These are phyloP conservation scores for Potamarius usumacintae DNA, from an alignment of 2,113 vertebrate genomes.

Conservation along the genomic window DNA sequence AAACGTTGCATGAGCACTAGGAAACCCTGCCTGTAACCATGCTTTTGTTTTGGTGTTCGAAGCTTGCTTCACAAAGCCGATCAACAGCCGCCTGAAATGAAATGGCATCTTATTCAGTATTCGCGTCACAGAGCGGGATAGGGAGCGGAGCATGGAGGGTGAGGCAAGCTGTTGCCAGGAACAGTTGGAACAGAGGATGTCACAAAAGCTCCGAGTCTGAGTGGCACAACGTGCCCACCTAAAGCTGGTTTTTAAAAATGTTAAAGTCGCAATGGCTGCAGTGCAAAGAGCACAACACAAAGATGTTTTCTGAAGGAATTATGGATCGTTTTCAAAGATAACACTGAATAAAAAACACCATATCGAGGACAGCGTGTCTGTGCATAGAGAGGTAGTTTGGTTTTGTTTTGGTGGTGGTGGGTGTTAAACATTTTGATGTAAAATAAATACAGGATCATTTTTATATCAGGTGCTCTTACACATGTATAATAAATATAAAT, in stretches of 20 bases:
- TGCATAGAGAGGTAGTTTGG: neutral
- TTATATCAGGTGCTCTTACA: neutral
- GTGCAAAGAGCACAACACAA: neutral
- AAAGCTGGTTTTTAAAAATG: slow-evolving; percentile 27
- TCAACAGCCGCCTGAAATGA: slow-evolving; percentile 76
- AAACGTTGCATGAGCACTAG: slow-evolving; percentile 34
- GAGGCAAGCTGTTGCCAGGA: slow-evolving; percentile 68
- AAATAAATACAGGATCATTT: neutral
- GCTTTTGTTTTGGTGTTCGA: slow-evolving; percentile 60
- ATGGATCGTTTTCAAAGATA: neutral
- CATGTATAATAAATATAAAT: neutral
- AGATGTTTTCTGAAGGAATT: neutral
- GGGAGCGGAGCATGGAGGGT: slow-evolving; percentile 60
- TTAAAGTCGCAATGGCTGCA: neutral
- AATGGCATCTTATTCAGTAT: slow-evolving; percentile 80
- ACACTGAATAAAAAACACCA: neutral
- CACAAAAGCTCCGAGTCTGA: slow-evolving; percentile 58
- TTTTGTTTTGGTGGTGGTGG: neutral
- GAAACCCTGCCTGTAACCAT: slow-evolving; percentile 48
- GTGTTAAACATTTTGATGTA: neutral
- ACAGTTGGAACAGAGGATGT: slow-evolving; percentile 69
- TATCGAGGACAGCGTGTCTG: neutral
- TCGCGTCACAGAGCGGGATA: slow-evolving; percentile 75
- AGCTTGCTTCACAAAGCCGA: slow-evolving; percentile 68
- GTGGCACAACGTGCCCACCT: slow-evolving; percentile 48